Conservation (phyloP, 2,113 vertebrate species). For the Bubo blakistoni region DNA sequence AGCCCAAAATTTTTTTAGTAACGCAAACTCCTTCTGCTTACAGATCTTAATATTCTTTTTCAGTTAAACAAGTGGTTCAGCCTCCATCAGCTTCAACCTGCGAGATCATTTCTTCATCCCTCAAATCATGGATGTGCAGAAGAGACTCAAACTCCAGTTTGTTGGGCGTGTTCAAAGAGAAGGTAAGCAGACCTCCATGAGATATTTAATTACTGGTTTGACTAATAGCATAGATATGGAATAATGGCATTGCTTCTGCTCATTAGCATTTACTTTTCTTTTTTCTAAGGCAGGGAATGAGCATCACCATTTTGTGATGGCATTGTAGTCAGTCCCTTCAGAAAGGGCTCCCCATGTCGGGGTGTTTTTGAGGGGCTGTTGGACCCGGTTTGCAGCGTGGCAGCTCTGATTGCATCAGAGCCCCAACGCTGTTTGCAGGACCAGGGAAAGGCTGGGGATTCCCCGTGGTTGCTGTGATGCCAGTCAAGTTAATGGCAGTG, state of each 20-base stretch:
- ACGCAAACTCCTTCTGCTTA: not conserved
- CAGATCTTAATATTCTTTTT: not conserved
- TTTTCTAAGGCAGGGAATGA: not conserved
- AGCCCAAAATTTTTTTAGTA: not conserved
- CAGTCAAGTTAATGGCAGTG: not conserved
- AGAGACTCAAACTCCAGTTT: not conserved
- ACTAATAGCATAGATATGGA: not conserved
- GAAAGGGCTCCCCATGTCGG: accelerated
- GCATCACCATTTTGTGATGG: not conserved
- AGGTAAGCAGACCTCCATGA: not conserved
- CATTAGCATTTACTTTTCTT: not conserved
- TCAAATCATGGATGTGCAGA: not conserved
- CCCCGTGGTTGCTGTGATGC: not conserved
- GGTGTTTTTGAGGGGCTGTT: not conserved
- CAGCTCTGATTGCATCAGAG: not conserved
- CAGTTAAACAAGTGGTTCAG: not conserved
- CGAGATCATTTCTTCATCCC: not conserved
- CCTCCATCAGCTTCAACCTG: not conserved
- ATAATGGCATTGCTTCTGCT: not conserved
- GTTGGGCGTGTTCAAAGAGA: not conserved
- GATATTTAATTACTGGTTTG: not conserved
- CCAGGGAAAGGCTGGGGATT: not conserved
- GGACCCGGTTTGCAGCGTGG: accelerated
- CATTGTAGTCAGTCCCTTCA: accelerated
- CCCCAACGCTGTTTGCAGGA: not conserved